Conservation (phyloP, 2,888 invertebrate species). For the Drosophila niveifrons region DNA sequence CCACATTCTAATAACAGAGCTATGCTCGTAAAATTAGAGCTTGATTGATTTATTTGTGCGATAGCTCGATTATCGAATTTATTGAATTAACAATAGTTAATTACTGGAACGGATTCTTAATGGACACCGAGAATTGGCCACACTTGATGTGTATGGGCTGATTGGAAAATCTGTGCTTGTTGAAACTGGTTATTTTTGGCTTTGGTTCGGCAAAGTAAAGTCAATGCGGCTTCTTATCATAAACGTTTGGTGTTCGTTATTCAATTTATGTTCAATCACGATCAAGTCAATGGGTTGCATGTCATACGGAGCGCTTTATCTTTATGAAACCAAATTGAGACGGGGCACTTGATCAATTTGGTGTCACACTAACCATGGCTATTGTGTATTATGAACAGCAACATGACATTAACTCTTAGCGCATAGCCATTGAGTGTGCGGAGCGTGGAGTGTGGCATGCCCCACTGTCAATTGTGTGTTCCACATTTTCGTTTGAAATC, state of each 20-base stretch:
- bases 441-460: conserved; percentile 33
- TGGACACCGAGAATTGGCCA: conserved; percentile 41
- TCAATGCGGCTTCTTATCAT: conserved; percentile 53
- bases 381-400: conserved; percentile 17
- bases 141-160: conserved; percentile 29
- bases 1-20: background rate
- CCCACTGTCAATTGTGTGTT: conserved; percentile 45
- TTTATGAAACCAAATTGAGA: conserved; percentile 24
- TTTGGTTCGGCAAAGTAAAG: conserved; percentile 5
- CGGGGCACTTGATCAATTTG: conserved; percentile 30
- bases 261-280: conserved; percentile 54
- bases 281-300: conserved; percentile 24
- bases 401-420: conserved; percentile 24
- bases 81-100: conserved; percentile 44
- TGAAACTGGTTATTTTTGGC: conserved; percentile 41
- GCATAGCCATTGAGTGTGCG: background rate
- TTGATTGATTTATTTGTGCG: conserved; percentile 4
- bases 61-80: conserved; percentile 28
- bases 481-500: conserved; percentile 63
- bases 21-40: background rate
- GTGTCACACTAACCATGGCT: conserved; percentile 23
- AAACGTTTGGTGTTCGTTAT: conserved; percentile 46
- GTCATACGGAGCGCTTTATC: conserved; percentile 22
- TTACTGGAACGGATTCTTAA: conserved; percentile 51
- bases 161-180: conserved; percentile 2